phyloP scores from a whole-genome alignment of 2,888 invertebrate genomes.

The Amblyjoppa fuscipennis region DNA sequence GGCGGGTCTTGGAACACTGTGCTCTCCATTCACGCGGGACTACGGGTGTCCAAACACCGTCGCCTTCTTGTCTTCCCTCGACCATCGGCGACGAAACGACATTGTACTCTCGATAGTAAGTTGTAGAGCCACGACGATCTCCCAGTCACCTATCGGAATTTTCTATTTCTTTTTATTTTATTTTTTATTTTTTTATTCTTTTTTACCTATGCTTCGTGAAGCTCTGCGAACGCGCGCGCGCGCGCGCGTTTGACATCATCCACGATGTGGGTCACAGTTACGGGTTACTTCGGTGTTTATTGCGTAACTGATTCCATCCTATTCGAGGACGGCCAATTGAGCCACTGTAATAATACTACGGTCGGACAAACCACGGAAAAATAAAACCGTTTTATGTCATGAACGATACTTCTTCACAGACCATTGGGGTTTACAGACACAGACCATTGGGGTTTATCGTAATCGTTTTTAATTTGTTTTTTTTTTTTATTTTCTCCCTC shows the following conservation, averaged over 20 bases:
- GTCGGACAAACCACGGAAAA: neutral
- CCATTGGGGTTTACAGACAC: neutral
- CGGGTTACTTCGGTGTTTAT: slow-evolving; percentile 57
- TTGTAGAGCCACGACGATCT: slow-evolving; percentile 53
- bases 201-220: slow-evolving; percentile 4
- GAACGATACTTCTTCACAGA: neutral
- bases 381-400: neutral
- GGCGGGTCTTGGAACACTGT: slow-evolving; percentile 45
- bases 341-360: slow-evolving; percentile 20
- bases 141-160: slow-evolving; percentile 49
- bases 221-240: neutral
- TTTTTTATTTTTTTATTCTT: slow-evolving; percentile 12
- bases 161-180: slow-evolving; percentile 44
- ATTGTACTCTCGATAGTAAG: slow-evolving; percentile 65
- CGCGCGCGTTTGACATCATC: slow-evolving; percentile 41
- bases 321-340: slow-evolving; percentile 8
- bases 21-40: slow-evolving; percentile 69
- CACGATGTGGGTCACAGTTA: slow-evolving; percentile 45
- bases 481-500: neutral
- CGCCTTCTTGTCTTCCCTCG: slow-evolving; percentile 41
- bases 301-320: slow-evolving; percentile 58
- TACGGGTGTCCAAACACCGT: slow-evolving; percentile 73
- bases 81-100: slow-evolving; percentile 44
- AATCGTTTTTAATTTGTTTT: neutral
- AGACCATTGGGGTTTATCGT: neutral